These are phyloP conservation scores for Lophius americanus DNA, from an alignment of 2,797 vertebrate species.

Conservation along the genomic window DNA sequence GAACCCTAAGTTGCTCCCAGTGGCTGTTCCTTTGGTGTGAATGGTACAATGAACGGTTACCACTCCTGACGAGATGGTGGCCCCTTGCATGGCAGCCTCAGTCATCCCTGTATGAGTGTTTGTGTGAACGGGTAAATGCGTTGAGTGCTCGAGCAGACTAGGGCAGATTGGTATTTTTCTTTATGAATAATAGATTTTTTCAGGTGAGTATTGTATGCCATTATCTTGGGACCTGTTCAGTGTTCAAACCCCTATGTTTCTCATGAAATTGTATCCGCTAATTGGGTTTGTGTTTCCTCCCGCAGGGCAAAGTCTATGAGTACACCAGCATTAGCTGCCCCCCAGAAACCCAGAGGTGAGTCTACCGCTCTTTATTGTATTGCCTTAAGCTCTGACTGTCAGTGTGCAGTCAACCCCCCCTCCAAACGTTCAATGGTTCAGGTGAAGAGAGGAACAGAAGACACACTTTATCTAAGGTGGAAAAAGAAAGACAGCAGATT, in stretches of 20 bases:
- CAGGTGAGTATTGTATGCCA: too few species aligned
- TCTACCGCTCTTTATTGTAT: neutral
- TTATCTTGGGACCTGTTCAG: too few species aligned
- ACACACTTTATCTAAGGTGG: constrained; percentile 80
- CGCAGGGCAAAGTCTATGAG: constrained; percentile 90
- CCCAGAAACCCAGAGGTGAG: constrained; percentile 82
- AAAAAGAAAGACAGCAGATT: constrained; percentile 91
- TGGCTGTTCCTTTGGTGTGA: too few species aligned
- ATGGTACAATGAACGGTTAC: too few species aligned
- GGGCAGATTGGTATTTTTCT: too few species aligned
- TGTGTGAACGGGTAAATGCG: too few species aligned
- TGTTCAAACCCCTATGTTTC: neutral
- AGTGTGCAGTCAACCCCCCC: constrained; percentile 9
- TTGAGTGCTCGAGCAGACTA: too few species aligned
- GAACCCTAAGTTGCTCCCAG: too few species aligned
- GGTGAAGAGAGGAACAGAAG: constrained; percentile 75
- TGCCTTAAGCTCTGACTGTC: constrained; percentile 30
- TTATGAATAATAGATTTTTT: too few species aligned
- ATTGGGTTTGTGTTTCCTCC: constrained; percentile 10
- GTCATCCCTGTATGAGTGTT: too few species aligned
- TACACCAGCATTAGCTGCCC: constrained; percentile 82
- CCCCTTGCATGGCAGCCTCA: too few species aligned
- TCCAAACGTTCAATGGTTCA: constrained; percentile 4
- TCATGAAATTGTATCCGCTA: neutral
- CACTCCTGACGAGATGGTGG: too few species aligned